A percentile compares a stretch with the other conserved stretches of the same genome.
Evolutionary conservation across 2,888 invertebrate genomes (phyloP).

Genomic region (Troides helena): DNA sequence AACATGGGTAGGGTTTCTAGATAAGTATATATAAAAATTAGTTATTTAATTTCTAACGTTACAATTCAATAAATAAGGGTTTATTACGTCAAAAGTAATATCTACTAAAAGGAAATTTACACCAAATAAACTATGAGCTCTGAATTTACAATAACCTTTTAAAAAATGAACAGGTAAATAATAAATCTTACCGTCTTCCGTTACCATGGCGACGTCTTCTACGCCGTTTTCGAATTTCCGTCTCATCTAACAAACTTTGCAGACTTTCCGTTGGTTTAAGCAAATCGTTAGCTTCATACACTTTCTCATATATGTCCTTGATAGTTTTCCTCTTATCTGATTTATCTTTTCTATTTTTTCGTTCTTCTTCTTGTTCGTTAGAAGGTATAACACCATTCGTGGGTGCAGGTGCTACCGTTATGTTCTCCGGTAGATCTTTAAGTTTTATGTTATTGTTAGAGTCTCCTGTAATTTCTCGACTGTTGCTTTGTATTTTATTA

Average conservation of each 20-base stretch:
- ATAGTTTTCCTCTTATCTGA: slow-evolving; percentile 50
- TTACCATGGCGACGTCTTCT: slow-evolving; percentile 69
- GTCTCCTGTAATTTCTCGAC: slow-evolving; percentile 76
- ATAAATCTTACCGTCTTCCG: slow-evolving; percentile 59
- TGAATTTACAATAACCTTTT: too few species aligned
- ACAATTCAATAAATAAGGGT: too few species aligned
- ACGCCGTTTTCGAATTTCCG: slow-evolving; percentile 46
- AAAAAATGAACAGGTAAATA: neutral
- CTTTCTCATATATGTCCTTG: slow-evolving; percentile 48
- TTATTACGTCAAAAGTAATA: too few species aligned
- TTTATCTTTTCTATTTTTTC: slow-evolving; percentile 41
- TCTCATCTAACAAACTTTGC: slow-evolving; percentile 59
- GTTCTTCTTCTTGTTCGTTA: slow-evolving; percentile 62
- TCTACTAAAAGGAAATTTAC: neutral
- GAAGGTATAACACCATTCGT: slow-evolving; percentile 69
- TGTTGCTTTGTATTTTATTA: slow-evolving; percentile 79
- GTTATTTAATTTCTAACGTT: too few species aligned
- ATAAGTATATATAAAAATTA: too few species aligned
- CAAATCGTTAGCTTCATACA: slow-evolving; percentile 54
- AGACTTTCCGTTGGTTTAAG: slow-evolving; percentile 68
- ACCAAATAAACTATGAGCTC: neutral
- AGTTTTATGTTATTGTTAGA: slow-evolving; percentile 67
- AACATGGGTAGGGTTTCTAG: too few species aligned
- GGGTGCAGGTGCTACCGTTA: slow-evolving; percentile 71
- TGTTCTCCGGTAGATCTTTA: slow-evolving; percentile 69